These are phyloP conservation scores for Hydrotaea diabolus DNA, from an alignment of 2,888 invertebrate genomes.

Conservation along the genomic window DNA sequence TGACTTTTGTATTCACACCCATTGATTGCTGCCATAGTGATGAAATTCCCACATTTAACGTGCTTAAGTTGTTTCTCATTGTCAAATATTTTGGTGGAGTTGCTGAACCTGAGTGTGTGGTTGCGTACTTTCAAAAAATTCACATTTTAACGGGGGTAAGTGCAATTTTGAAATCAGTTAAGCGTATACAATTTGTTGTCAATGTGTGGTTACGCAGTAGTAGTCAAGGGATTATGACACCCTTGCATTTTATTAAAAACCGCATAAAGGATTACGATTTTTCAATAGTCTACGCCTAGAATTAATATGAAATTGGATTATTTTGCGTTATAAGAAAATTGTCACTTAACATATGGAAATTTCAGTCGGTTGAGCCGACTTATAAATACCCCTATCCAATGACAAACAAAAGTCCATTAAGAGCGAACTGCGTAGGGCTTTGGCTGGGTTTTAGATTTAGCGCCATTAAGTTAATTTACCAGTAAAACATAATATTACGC, in stretches of 20 bases:
- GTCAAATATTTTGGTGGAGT: neutral
- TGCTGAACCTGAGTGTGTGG: neutral
- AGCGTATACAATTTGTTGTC: slow-evolving; percentile 71
- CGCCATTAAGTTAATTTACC: too few species aligned
- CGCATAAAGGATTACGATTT: neutral
- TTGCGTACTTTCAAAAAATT: neutral
- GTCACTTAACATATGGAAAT: neutral
- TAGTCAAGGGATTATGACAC: slow-evolving; percentile 46
- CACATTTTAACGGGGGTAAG: slow-evolving; percentile 49
- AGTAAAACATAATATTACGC: too few species aligned
- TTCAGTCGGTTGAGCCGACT: too few species aligned
- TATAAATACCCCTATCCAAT: neutral
- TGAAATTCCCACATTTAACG: slow-evolving; percentile 74
- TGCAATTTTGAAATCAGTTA: slow-evolving; percentile 75
- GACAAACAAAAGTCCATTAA: too few species aligned
- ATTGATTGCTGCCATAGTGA: slow-evolving; percentile 64
- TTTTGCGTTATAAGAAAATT: slow-evolving; percentile 8
- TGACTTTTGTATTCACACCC: slow-evolving; percentile 61
- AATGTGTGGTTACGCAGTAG: slow-evolving; percentile 46
- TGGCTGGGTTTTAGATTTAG: too few species aligned
- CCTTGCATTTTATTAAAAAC: slow-evolving; percentile 28
- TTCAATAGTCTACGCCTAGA: neutral
- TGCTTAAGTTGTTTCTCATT: slow-evolving; percentile 66
- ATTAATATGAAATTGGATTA: neutral
- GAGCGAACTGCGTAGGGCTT: too few species aligned